These are phyloP conservation scores for Trichacis sp. DNA, from an alignment of 2,888 invertebrate genomes.

Conservation along the genomic window DNA sequence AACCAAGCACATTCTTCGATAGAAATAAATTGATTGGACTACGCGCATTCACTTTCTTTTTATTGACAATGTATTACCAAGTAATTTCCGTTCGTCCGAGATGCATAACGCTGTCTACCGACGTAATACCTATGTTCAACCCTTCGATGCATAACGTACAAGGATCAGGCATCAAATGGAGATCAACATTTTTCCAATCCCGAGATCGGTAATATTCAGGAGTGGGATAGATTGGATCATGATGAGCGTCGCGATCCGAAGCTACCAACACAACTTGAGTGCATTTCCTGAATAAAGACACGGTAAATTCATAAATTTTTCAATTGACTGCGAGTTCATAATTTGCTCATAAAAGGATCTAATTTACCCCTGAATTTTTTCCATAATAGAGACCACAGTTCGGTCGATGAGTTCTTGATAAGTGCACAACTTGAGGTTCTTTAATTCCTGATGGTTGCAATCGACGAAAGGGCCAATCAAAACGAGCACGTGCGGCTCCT, in stretches of 20 bases:
- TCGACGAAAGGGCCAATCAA: conserved; percentile 90
- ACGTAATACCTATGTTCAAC: conserved; percentile 81
- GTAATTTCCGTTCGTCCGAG: conserved; percentile 84
- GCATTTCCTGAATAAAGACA: conserved; percentile 68
- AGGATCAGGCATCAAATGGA: conserved; percentile 85
- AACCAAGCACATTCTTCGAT: not conserved
- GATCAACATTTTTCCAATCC: conserved; percentile 71
- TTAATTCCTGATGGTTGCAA: conserved; percentile 75
- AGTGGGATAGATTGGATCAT: conserved; percentile 86
- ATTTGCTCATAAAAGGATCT: no score
- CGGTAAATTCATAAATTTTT: not conserved
- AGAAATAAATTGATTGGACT: no score
- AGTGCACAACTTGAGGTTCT: conserved; percentile 75
- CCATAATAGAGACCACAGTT: conserved; percentile 76
- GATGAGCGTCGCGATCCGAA: conserved; percentile 82
- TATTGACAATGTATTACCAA: conserved; percentile 70
- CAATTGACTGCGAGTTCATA: no score
- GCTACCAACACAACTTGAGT: conserved; percentile 83
- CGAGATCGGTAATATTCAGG: conserved; percentile 77
- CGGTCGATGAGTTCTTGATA: conserved; percentile 83
- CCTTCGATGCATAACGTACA: conserved; percentile 83
- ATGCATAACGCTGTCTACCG: conserved; percentile 87
- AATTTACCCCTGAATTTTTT: conserved; percentile 74
- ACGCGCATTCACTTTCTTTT: no score
- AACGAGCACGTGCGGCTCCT: conserved; percentile 84